phyloP scores from a whole-genome alignment of 2,113 vertebrate species.

The Procavia capensis region DNA sequence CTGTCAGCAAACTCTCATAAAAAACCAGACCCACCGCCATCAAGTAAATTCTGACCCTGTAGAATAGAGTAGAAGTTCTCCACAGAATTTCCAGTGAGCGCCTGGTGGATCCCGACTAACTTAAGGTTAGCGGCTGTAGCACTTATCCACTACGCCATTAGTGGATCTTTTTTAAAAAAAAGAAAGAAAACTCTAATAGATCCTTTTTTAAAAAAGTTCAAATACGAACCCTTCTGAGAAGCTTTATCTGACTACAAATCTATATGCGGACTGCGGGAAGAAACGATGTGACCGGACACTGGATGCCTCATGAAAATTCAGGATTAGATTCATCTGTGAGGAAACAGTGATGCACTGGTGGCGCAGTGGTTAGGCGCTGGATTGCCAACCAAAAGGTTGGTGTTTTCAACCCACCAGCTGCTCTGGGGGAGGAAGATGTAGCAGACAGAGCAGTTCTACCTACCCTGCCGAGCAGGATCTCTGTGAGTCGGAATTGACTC shows the following conservation, averaged over 20 bases:
- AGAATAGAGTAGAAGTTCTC: too few relatives aligned
- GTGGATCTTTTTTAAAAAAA: constrained; percentile 19
- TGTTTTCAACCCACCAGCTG: neutral
- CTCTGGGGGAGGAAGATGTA: neutral
- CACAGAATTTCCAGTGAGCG: too few relatives aligned
- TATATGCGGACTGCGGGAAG: neutral
- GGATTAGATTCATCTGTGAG: neutral
- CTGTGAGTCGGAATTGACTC: neutral
- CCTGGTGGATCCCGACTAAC: too few relatives aligned
- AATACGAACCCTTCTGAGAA: neutral
- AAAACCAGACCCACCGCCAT: too few relatives aligned
- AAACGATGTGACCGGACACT: neutral
- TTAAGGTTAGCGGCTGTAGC: too few relatives aligned
- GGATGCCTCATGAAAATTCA: neutral
- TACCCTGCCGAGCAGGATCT: neutral
- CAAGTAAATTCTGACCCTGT: too few relatives aligned
- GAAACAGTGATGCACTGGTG: neutral
- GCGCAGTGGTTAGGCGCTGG: too few relatives aligned
- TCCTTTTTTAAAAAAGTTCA: constrained; percentile 19
- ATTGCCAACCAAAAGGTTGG: neutral
- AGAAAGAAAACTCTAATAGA: constrained; percentile 13
- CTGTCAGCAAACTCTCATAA: constrained; percentile 23
- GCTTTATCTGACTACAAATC: neutral
- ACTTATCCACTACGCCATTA: too few relatives aligned
- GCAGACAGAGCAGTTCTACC: too few relatives aligned